phyloP scores from a whole-genome alignment of 2,797 vertebrate genomes.

The Tachyglossus aculeatus region DNA sequence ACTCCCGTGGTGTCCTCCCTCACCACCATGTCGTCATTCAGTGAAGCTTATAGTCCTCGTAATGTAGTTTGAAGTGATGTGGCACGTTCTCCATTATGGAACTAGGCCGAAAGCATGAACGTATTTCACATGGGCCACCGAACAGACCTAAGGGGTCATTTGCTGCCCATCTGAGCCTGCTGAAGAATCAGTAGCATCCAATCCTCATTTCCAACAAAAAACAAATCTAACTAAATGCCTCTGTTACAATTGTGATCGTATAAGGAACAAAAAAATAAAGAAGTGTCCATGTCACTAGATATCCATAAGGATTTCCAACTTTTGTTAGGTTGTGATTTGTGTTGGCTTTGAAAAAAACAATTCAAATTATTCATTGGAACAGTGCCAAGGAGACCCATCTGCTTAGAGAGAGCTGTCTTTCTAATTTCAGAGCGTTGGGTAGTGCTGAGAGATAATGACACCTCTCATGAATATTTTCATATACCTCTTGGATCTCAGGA shows the following conservation, averaged over 20 bases:
- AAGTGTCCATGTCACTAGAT: conserved; percentile 11
- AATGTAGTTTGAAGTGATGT: not conserved
- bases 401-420: conserved; percentile 48
- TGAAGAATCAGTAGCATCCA: no score
- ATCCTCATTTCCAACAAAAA: no score
- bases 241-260: no score
- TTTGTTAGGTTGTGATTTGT: conserved; percentile 33
- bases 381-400: conserved; percentile 69
- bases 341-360: conserved; percentile 31
- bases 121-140: conserved; percentile 2
- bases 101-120: conserved; percentile 20
- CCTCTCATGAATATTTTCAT: conserved; percentile 65
- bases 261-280: not conserved
- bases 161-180: not conserved
- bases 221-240: no score
- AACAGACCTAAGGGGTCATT: not conserved
- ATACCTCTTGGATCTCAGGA: conserved; percentile 52
- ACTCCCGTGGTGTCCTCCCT: not conserved
- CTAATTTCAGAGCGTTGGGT: conserved; percentile 56
- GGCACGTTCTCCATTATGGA: conserved; percentile 5
- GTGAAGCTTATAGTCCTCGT: not conserved
- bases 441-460: conserved; percentile 46
- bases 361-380: conserved; percentile 53
- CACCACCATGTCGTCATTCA: not conserved
- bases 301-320: not conserved